phyloP scores from a whole-genome alignment of 2,797 vertebrate species.

The Falco biarmicus region DNA sequence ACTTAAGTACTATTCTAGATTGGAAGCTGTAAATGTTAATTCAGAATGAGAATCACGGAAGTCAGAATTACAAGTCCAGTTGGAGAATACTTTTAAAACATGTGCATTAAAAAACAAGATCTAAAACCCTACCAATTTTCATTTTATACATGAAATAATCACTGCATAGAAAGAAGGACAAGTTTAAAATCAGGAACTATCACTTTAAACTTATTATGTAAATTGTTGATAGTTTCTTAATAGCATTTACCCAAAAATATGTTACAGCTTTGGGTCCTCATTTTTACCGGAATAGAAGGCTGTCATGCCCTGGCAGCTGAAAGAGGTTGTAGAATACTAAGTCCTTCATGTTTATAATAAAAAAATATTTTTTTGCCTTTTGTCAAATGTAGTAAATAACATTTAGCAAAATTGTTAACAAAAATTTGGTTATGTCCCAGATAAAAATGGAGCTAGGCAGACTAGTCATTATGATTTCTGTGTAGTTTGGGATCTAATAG shows the following conservation, averaged over 20 bases:
- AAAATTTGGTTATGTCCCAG: background rate
- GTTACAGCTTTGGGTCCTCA: background rate
- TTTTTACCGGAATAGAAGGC: background rate
- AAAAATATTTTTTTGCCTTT: background rate
- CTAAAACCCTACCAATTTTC: background rate
- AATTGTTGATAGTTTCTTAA: background rate
- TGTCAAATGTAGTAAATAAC: background rate
- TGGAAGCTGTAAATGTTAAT: background rate
- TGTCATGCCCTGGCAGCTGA: background rate
- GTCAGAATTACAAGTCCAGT: background rate
- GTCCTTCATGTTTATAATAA: background rate
- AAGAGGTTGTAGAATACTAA: background rate
- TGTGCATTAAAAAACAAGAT: background rate
- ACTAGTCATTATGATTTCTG: background rate
- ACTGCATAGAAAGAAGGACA: background rate
- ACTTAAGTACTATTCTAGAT: background rate
- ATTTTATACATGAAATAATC: background rate
- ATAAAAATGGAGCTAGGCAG: background rate
- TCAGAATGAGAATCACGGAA: background rate
- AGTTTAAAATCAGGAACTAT: background rate
- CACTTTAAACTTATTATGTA: background rate
- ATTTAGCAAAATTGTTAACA: background rate
- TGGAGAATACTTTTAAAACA: background rate
- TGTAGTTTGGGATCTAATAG: background rate
- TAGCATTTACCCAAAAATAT: background rate